Percentiles rank a stretch among this genome's conserved stretches.
phyloP scores from a whole-genome alignment of 2,888 invertebrate genomes.

The Phaonia tiefii region DNA sequence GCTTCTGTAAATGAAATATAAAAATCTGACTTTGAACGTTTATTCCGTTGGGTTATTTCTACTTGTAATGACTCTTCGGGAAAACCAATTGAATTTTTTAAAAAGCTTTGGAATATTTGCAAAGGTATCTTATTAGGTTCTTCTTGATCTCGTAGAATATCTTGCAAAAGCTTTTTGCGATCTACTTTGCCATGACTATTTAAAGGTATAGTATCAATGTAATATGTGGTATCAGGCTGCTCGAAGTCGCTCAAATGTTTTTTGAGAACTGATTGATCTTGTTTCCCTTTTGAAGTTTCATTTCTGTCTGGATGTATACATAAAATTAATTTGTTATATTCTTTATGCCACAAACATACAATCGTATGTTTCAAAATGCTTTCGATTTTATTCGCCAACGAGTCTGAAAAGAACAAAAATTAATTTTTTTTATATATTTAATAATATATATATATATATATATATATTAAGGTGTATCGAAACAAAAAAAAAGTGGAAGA shows the following conservation, averaged over 20 bases:
- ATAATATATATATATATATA: no score
- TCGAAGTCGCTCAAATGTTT: slow-evolving; percentile 79
- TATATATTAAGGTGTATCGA: no score
- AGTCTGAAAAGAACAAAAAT: slow-evolving; percentile 56
- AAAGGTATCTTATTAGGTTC: slow-evolving; percentile 75
- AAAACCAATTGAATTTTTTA: slow-evolving; percentile 78
- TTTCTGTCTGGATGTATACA: slow-evolving; percentile 28
- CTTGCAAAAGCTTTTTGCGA: slow-evolving; percentile 51
- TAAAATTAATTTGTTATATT: slow-evolving; percentile 48
- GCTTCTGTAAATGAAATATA: slow-evolving; percentile 70
- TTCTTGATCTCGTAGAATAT: neutral
- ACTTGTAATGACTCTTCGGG: slow-evolving; percentile 13
- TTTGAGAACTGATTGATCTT: neutral
- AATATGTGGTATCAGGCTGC: slow-evolving; percentile 85
- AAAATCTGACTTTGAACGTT: slow-evolving; percentile 57
- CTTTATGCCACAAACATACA: slow-evolving; percentile 53
- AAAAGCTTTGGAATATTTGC: slow-evolving; percentile 82
- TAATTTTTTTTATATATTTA: no score
- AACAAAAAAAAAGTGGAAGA: no score
- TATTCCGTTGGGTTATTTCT: neutral
- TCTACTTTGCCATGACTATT: slow-evolving; percentile 87
- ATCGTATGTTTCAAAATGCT: slow-evolving; percentile 43
- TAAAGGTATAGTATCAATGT: slow-evolving; percentile 83
- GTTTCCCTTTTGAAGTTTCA: neutral
- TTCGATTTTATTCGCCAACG: slow-evolving; percentile 51